These are phyloP conservation scores for Vanessa cardui DNA, from an alignment of 2,888 invertebrate genomes.

Conservation along the genomic window DNA sequence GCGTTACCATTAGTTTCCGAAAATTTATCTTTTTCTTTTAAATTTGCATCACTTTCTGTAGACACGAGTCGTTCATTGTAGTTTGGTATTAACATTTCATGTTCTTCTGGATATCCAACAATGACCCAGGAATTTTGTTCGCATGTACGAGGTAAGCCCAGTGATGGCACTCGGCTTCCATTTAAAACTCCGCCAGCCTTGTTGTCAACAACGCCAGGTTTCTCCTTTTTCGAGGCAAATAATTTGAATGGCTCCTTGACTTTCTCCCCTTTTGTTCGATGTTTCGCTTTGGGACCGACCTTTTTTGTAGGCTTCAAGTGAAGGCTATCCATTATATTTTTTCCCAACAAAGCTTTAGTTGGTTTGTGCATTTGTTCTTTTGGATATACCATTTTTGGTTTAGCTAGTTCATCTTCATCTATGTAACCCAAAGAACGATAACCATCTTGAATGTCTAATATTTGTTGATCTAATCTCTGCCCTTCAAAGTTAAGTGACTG, in stretches of 20 bases:
- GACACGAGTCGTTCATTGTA: conserved; percentile 72
- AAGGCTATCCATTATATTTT: conserved; percentile 78
- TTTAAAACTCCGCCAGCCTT: conserved; percentile 68
- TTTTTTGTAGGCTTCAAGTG: conserved; percentile 76
- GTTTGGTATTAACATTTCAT: conserved; percentile 71
- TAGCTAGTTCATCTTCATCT: conserved; percentile 62
- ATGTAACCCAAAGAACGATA: conserved; percentile 76
- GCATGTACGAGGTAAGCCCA: conserved; percentile 69
- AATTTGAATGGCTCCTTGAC: conserved; percentile 68
- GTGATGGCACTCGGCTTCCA: conserved; percentile 71
- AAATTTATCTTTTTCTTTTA: conserved; percentile 53
- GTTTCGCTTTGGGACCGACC: conserved; percentile 74
- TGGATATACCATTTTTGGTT: conserved; percentile 50
- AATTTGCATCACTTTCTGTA: conserved; percentile 55
- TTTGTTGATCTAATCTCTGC: conserved; percentile 76
- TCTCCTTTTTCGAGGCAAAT: conserved; percentile 70
- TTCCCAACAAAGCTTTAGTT: conserved; percentile 70
- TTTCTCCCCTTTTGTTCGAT: conserved; percentile 67
- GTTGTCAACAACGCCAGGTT: conserved; percentile 58
- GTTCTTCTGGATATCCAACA: conserved; percentile 68
- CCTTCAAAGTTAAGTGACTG: conserved; percentile 78
- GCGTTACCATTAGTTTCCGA: conserved; percentile 52
- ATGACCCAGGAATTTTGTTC: conserved; percentile 74
- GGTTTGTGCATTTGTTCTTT: conserved; percentile 68
- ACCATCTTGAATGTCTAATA: conserved; percentile 77